Evolutionary conservation across 2,888 invertebrate genomes (phyloP).

Genomic region (Nephrotoma guestfalica): DNA sequence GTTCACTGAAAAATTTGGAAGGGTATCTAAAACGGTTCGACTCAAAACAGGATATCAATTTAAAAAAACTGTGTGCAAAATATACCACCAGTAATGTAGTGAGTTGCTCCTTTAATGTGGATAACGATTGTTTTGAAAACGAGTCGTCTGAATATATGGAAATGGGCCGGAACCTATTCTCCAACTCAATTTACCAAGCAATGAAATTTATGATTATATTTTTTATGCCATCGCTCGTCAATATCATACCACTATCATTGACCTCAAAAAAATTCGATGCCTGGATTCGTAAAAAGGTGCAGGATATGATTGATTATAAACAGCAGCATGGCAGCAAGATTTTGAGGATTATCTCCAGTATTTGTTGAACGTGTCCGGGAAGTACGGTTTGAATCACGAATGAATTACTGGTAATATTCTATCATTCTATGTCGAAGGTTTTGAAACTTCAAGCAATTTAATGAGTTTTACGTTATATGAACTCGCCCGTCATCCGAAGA

Average conservation of each 20-base stretch:
- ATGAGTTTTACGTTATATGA: constrained; percentile 39
- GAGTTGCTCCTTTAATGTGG: constrained; percentile 6
- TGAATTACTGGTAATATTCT: constrained; percentile 39
- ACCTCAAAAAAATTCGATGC: not conserved
- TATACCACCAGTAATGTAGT: constrained; percentile 8
- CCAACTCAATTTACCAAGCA: not conserved
- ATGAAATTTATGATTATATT: constrained; percentile 5
- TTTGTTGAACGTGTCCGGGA: constrained; percentile 36
- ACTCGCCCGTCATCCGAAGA: constrained; percentile 35
- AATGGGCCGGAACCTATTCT: constrained; percentile 10
- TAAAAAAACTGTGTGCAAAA: not conserved
- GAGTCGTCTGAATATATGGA: constrained; percentile 8
- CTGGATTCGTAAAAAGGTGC: constrained; percentile 23
- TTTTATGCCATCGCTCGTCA: not conserved
- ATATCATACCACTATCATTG: not conserved
- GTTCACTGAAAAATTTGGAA: not conserved
- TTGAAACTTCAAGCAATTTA: constrained; percentile 42
- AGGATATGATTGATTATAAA: constrained; percentile 29
- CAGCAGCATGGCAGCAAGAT: constrained; percentile 26
- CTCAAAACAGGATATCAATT: not conserved
- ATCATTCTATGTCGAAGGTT: constrained; percentile 44
- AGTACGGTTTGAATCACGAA: constrained; percentile 28
- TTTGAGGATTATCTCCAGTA: constrained; percentile 40
- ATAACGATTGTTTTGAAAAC: constrained; percentile 6
- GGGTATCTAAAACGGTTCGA: not conserved